Percentiles rank a stretch among this genome's conserved stretches.
phyloP scores from a whole-genome alignment of 2,888 invertebrate species.

The Torymus tubicola region DNA sequence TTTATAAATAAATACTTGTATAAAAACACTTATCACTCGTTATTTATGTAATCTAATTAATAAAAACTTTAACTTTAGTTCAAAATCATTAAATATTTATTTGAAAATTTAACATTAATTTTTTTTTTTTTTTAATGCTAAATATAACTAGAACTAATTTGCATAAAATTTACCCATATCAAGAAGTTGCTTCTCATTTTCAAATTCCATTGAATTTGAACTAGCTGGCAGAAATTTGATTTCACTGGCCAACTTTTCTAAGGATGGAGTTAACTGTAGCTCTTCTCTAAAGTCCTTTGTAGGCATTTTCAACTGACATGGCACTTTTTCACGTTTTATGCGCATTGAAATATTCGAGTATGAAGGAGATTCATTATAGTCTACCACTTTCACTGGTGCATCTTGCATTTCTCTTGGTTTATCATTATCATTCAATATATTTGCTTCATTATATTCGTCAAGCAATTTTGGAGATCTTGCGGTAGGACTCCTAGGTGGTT shows the following conservation, averaged over 20 bases:
- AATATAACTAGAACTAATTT: background rate
- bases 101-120: no score
- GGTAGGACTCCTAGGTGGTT: conserved; percentile 56
- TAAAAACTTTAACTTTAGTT: no score
- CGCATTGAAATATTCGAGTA: conserved; percentile 67
- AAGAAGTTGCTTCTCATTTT: conserved; percentile 42
- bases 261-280: conserved; percentile 67
- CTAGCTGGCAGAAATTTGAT: conserved; percentile 70
- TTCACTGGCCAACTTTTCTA: conserved; percentile 71
- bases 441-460: conserved; percentile 70
- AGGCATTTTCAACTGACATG: conserved; percentile 62
- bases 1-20: no score
- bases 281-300: conserved; percentile 60
- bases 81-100: no score
- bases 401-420: conserved; percentile 17
- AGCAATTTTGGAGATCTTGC: conserved; percentile 67
- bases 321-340: conserved; percentile 60
- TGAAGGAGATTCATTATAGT: conserved; percentile 63
- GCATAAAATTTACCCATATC: conserved; percentile 47
- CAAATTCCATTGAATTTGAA: conserved; percentile 39
- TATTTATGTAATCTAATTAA: no score
- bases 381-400: conserved; percentile 26
- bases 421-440: conserved; percentile 66
- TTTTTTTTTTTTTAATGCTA: no score
- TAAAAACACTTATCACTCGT: no score